A percentile compares a stretch with the other conserved stretches of the same genome.
These are phyloP conservation scores for Pyrocephalus nanus DNA, from an alignment of 2,797 vertebrate genomes.

Conservation along the genomic window DNA sequence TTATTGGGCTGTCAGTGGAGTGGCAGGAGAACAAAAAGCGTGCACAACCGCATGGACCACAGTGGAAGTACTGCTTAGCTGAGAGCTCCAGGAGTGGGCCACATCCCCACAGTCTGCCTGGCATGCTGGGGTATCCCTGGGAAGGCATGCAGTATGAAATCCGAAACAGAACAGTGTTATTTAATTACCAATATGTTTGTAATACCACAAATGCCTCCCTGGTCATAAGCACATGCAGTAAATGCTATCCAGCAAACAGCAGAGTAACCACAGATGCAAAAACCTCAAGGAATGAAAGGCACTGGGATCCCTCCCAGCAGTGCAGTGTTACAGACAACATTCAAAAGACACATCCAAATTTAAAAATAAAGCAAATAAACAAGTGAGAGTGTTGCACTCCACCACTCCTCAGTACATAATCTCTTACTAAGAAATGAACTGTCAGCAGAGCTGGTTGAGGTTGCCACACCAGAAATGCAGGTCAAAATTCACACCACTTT, in stretches of 20 bases:
- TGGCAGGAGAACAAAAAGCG: neutral
- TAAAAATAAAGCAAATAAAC: conserved; percentile 49
- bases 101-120: fast-evolving
- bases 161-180: neutral
- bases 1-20: neutral
- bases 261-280: neutral
- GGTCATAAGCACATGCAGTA: neutral
- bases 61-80: neutral
- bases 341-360: neutral
- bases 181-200: neutral
- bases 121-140: fast-evolving
- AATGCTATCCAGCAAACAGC: neutral
- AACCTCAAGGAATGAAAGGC: conserved; percentile 18
- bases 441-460: neutral
- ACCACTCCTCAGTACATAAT: neutral
- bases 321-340: neutral
- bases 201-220: neutral
- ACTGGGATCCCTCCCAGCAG: neutral
- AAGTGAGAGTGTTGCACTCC: neutral
- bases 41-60: fast-evolving
- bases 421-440: neutral
- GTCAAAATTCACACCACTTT: neutral
- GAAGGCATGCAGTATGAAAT: fast-evolving
- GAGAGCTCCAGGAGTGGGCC: fast-evolving
- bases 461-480: neutral